A percentile compares a stretch with the other conserved stretches of the same genome.
Evolutionary conservation across 2,113 vertebrate species (phyloP).

Genomic region (Turnix velox): DNA sequence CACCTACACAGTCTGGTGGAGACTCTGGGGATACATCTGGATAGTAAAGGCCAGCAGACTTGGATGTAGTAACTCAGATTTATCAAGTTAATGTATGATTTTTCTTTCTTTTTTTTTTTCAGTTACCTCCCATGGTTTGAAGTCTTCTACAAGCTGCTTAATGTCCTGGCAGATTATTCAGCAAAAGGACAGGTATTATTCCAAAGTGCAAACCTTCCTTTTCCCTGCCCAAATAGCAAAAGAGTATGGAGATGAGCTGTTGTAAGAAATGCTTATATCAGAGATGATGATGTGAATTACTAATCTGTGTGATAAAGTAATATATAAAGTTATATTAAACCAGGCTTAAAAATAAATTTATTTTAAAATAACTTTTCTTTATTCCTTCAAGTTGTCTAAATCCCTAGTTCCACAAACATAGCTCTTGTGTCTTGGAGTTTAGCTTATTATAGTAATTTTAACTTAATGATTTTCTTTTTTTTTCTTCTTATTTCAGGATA

Average conservation of each 20-base stretch:
- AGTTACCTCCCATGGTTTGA: slow-evolving; percentile 97
- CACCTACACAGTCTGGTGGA: neutral
- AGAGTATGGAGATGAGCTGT: neutral
- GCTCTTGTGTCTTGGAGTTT: neutral
- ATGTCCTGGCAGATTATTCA: slow-evolving; percentile 91
- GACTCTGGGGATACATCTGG: neutral
- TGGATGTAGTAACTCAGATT: neutral
- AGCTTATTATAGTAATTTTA: neutral
- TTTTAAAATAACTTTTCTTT: neutral
- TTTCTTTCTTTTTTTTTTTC: slow-evolving; percentile 4
- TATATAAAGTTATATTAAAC: neutral
- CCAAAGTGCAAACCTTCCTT: neutral
- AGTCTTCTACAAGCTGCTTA: slow-evolving; percentile 96
- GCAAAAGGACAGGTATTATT: slow-evolving; percentile 90
- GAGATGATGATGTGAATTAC: neutral
- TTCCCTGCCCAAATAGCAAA: neutral
- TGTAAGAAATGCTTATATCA: neutral
- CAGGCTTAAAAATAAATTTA: neutral
- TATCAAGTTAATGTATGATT: neutral
- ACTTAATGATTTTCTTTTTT: neutral
- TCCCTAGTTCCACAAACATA: neutral
- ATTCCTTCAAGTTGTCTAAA: neutral
- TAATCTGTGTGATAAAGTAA: neutral
- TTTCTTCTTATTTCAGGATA: slow-evolving; percentile 80
- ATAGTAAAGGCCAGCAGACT: neutral